Conservation (phyloP, 2,113 vertebrate species). For the Xiphophorus couchianus region DNA sequence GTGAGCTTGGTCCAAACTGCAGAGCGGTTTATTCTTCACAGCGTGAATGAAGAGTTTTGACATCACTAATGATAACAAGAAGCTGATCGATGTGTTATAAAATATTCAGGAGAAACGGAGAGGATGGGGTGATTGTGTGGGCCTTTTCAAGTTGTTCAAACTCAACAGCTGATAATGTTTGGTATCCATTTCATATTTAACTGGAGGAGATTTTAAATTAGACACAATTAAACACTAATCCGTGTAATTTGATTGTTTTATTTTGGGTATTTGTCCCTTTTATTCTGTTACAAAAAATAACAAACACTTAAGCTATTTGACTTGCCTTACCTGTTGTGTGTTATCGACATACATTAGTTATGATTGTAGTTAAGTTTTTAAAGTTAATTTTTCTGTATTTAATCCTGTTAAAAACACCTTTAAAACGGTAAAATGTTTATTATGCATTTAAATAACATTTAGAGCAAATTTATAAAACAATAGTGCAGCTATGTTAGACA, state of each 20-base stretch:
- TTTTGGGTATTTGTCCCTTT: not conserved
- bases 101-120: constrained; percentile 54
- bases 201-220: not conserved
- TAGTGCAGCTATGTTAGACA: no score
- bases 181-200: not conserved
- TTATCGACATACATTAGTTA: no score
- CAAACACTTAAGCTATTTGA: no score
- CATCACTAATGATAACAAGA: not conserved
- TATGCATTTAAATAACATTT: no score
- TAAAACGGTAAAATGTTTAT: no score
- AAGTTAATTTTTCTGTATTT: no score
- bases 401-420: no score
- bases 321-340: no score
- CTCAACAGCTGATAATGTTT: not conserved
- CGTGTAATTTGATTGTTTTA: not conserved
- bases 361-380: no score
- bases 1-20: not conserved
- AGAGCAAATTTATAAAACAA: no score
- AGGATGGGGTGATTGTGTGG: not conserved
- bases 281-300: no score
- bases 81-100: constrained; percentile 61
- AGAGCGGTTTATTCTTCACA: not conserved
- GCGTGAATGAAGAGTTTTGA: not conserved
- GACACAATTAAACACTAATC: not conserved
- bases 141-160: not conserved